A percentile compares a stretch with the other conserved stretches of the same genome.
These are phyloP conservation scores for Anolis sagrei DNA, from an alignment of 2,113 vertebrate species.

Conservation along the genomic window DNA sequence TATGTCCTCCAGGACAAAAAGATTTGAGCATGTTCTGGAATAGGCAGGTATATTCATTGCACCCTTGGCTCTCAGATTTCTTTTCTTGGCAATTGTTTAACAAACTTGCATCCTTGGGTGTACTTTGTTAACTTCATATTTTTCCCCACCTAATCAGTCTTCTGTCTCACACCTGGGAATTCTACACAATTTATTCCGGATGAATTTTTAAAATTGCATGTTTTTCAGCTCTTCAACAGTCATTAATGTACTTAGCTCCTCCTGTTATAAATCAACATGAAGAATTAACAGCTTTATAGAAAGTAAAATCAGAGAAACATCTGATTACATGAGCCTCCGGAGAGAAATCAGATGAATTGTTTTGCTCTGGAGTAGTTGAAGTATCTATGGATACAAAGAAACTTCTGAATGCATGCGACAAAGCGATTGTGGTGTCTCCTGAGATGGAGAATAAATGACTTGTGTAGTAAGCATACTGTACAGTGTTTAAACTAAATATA, in stretches of 20 bases:
- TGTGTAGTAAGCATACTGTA: background rate
- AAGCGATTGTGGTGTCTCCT: background rate
- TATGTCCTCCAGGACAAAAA: too few relatives aligned
- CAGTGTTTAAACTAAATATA: constrained; percentile 5
- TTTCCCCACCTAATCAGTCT: constrained; percentile 8
- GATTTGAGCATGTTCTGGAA: background rate
- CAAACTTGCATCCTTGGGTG: background rate
- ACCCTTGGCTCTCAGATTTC: background rate
- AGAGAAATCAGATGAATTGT: constrained; percentile 52
- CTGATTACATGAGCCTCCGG: constrained; percentile 45
- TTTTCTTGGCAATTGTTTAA: constrained; percentile 6
- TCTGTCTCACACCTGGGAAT: constrained; percentile 11
- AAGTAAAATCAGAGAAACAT: constrained; percentile 59
- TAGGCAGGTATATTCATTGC: background rate
- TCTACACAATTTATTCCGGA: constrained; percentile 14
- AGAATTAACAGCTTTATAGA: constrained; percentile 48
- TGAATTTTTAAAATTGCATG: constrained; percentile 33
- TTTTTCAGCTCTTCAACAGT: constrained; percentile 31
- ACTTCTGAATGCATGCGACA: constrained; percentile 38
- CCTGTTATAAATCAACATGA: constrained; percentile 53
- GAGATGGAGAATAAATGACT: constrained; percentile 38
- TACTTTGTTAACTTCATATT: constrained; percentile 33
- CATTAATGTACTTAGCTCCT: constrained; percentile 46
- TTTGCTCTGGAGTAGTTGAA: constrained; percentile 42
- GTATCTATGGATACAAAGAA: constrained; percentile 52